A percentile compares a stretch with the other conserved stretches of the same genome.
Evolutionary conservation across 2,113 vertebrate species (phyloP).

Genomic region (Furnarius figulus): DNA sequence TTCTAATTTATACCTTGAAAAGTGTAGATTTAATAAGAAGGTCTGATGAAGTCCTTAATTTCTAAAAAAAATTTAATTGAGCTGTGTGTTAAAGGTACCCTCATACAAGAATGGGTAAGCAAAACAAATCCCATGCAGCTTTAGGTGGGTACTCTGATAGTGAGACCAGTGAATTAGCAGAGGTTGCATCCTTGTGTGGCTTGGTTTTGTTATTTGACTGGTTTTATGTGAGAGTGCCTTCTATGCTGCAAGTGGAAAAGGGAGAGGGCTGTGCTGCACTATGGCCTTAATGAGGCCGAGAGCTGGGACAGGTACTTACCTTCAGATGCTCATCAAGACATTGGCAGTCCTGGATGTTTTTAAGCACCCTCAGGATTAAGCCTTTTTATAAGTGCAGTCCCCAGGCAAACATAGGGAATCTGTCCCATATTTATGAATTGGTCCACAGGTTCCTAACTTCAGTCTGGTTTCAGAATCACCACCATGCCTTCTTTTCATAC

Average conservation of each 20-base stretch:
- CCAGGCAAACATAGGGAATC: neutral
- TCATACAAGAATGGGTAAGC: neutral
- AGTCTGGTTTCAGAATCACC: neutral
- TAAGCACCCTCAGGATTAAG: neutral
- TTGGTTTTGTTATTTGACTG: neutral
- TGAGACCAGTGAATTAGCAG: neutral
- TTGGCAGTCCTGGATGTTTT: neutral
- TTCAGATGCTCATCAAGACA: neutral
- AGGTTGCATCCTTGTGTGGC: neutral
- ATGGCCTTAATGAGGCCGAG: neutral
- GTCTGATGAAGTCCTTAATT: neutral
- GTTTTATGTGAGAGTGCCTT: neutral
- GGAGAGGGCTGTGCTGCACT: neutral
- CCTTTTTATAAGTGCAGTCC: neutral
- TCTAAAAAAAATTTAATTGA: neutral
- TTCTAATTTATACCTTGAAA: neutral
- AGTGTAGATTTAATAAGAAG: neutral
- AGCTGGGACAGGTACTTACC: neutral
- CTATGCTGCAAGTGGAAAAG: neutral
- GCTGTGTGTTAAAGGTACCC: neutral
- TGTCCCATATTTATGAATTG: neutral
- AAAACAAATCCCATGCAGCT: accelerated
- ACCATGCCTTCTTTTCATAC: neutral
- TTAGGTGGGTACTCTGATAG: neutral
- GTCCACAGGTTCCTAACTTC: neutral